Evolutionary conservation across 2,888 invertebrate species (phyloP).

Genomic region (Nemoura dubitans): DNA sequence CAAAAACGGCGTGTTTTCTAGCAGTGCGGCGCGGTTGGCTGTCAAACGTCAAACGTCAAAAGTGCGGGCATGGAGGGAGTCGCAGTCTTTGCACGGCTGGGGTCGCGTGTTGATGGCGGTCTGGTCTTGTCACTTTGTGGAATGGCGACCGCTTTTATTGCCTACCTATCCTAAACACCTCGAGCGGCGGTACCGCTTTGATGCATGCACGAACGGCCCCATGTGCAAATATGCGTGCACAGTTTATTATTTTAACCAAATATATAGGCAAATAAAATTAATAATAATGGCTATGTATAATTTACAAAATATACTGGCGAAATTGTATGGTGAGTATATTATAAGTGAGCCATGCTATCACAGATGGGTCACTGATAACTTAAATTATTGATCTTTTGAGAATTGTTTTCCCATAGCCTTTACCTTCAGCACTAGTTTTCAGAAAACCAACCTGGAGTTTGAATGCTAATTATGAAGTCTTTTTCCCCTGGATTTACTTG

Average conservation of each 20-base stretch:
- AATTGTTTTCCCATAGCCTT: no score
- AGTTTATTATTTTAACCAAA: conserved; percentile 8
- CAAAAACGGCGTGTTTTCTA: neutral
- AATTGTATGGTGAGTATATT: neutral
- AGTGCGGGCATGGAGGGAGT: neutral
- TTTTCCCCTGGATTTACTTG: no score
- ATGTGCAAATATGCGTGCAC: conserved; percentile 28
- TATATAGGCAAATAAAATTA: conserved; percentile 18
- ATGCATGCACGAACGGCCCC: neutral
- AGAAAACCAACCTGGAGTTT: no score
- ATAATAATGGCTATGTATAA: no score
- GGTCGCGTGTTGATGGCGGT: neutral
- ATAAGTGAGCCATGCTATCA: no score
- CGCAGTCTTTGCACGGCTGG: neutral
- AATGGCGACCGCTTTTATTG: conserved; percentile 15
- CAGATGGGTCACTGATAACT: no score
- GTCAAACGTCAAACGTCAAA: neutral
- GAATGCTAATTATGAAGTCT: no score
- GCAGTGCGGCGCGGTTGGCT: neutral
- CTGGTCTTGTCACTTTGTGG: conserved; percentile 48
- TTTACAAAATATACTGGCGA: conserved; percentile 2
- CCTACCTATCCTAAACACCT: conserved; percentile 10
- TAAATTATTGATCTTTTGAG: no score
- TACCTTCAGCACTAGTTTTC: no score
- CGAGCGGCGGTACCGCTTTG: neutral